phyloP scores from a whole-genome alignment of 2,888 invertebrate genomes.

The Chloromyia formosa region DNA sequence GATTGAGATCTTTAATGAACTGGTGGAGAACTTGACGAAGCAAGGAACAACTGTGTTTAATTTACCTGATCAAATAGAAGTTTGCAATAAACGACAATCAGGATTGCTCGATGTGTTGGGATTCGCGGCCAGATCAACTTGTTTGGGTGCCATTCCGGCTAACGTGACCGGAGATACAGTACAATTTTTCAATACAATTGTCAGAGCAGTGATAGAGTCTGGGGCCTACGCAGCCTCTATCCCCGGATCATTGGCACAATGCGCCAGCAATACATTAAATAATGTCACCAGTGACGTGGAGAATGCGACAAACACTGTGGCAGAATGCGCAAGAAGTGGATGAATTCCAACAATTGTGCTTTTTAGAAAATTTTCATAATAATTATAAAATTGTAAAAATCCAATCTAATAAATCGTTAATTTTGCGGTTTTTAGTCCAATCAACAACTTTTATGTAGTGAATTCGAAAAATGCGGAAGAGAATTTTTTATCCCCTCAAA shows the following conservation, averaged over 20 bases:
- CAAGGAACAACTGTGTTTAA: slow-evolving; percentile 16
- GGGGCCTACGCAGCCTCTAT: not conserved
- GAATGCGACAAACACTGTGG: not conserved
- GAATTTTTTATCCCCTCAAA: too few species aligned
- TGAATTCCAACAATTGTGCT: not conserved
- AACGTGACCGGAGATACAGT: not conserved
- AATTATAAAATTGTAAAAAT: too few species aligned
- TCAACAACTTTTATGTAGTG: too few species aligned
- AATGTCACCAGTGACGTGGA: not conserved
- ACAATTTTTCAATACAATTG: slow-evolving; percentile 15
- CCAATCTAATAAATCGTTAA: too few species aligned
- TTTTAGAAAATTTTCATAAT: not conserved
- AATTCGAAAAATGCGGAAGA: too few species aligned
- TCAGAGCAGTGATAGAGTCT: not conserved
- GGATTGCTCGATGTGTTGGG: slow-evolving; percentile 5
- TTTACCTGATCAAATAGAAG: slow-evolving; percentile 21
- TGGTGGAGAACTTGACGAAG: not conserved
- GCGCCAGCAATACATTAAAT: not conserved
- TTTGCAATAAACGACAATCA: not conserved
- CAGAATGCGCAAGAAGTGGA: not conserved
- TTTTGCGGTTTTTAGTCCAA: too few species aligned
- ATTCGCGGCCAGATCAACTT: not conserved
- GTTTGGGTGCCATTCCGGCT: not conserved
- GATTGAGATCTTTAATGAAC: slow-evolving; percentile 9
- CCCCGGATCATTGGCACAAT: not conserved